These are phyloP conservation scores for Stramonita haemastoma DNA, from an alignment of 2,888 invertebrate species.

Conservation along the genomic window DNA sequence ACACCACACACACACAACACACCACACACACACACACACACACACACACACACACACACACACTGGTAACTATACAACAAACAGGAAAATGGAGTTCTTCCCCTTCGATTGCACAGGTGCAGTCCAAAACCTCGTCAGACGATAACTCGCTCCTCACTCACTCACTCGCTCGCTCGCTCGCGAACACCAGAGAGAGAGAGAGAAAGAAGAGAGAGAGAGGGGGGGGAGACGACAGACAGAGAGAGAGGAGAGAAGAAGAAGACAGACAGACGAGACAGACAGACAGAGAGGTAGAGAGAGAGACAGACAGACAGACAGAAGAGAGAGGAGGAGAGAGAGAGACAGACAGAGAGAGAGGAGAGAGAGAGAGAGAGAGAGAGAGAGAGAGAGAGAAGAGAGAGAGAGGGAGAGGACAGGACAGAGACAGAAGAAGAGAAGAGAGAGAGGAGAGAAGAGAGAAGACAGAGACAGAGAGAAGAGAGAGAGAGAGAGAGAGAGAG, in stretches of 20 bases:
- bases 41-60: slow-evolving; percentile 34
- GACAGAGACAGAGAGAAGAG: neutral
- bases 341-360: neutral
- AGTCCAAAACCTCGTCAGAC: too few species aligned
- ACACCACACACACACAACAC: neutral
- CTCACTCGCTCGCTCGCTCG: neutral
- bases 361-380: neutral
- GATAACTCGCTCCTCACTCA: neutral
- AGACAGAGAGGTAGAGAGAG: neutral
- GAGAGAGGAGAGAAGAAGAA: neutral
- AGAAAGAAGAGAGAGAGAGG: neutral
- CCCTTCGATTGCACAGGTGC: slow-evolving; percentile 15
- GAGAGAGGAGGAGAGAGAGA: neutral
- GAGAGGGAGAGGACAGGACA: neutral
- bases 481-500: neutral
- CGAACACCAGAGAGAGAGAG: neutral
- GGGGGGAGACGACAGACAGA: neutral
- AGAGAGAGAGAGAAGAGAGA: neutral
- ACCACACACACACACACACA: neutral
- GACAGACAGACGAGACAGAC: neutral
- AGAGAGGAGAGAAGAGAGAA: neutral
- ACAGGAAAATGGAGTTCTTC: slow-evolving; percentile 5
- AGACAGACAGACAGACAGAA: neutral
- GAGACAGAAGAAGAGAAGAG: neutral
- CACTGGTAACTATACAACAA: neutral